A percentile compares a stretch with the other conserved stretches of the same genome.
These are phyloP conservation scores for Eupithecia subumbrata DNA, from an alignment of 2,888 invertebrate genomes.

Conservation along the genomic window DNA sequence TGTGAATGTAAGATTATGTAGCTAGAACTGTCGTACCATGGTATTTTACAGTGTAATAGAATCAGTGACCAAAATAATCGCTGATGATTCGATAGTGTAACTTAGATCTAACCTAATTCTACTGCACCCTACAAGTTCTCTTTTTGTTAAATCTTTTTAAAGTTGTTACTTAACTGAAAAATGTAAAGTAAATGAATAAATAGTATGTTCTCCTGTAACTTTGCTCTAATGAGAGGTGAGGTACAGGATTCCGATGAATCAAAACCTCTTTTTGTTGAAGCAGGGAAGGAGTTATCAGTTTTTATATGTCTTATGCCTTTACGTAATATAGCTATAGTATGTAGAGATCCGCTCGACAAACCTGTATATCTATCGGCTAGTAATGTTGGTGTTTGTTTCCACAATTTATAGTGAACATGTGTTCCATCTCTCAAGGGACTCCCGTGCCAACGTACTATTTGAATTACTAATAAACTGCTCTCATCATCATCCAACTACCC, in stretches of 20 bases:
- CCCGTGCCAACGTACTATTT: not conserved
- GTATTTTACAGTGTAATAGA: not conserved
- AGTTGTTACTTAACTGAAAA: not conserved
- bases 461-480: not conserved
- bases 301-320: conserved; percentile 39
- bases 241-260: conserved; percentile 17
- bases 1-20: not conserved
- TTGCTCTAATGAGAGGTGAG: conserved; percentile 22
- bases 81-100: not conserved
- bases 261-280: conserved; percentile 32
- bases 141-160: not conserved
- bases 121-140: not conserved
- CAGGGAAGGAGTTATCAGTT: conserved; percentile 28
- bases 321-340: conserved; percentile 42
- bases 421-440: not conserved
- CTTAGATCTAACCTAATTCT: not conserved
- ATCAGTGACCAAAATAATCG: not conserved
- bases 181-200: not conserved
- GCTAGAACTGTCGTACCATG: not conserved
- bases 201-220: not conserved
- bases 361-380: conserved; percentile 58
- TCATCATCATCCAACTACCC: not conserved
- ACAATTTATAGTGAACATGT: conserved; percentile 13
- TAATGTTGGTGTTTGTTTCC: conserved; percentile 53
- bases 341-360: conserved; percentile 52